Conservation (phyloP, 2,888 invertebrate species). For the Scrobipalpa atriplicella region DNA sequence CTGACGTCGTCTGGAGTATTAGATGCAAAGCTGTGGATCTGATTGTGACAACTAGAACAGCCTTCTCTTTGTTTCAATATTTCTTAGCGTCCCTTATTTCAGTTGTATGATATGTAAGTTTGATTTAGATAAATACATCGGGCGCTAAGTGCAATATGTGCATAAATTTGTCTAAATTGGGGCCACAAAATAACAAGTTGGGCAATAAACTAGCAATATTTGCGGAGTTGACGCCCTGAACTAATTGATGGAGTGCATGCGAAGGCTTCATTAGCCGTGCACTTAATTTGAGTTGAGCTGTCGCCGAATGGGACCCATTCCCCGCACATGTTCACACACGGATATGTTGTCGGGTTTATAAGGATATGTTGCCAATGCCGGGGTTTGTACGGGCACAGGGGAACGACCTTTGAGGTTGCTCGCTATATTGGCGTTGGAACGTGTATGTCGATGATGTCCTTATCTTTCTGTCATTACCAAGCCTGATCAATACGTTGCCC, state of each 20-base stretch:
- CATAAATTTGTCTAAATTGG: no score
- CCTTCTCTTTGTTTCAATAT: not conserved
- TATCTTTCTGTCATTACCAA: conserved; percentile 4
- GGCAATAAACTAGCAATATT: conserved; percentile 25
- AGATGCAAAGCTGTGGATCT: conserved; percentile 34
- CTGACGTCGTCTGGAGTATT: conserved; percentile 34
- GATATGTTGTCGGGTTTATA: conserved; percentile 31
- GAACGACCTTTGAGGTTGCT: conserved; percentile 27
- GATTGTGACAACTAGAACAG: conserved; percentile 38
- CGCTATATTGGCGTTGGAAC: not conserved
- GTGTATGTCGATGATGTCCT: not conserved
- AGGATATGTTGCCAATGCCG: conserved; percentile 29
- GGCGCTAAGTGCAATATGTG: no score
- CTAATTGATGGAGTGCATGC: conserved; percentile 42
- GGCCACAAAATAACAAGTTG: not conserved
- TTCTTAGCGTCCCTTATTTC: not conserved
- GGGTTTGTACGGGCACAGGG: conserved; percentile 29
- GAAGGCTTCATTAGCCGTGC: conserved; percentile 40
- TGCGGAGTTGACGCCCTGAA: conserved; percentile 35
- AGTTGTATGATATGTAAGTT: no score
- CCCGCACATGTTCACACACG: conserved; percentile 27
- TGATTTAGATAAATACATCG: no score
- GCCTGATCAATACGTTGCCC: not conserved
- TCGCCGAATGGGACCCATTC: conserved; percentile 25
- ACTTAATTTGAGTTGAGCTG: conserved; percentile 31